Evolutionary conservation across 2,113 vertebrate genomes (phyloP), one percentile per base, ranked within the genome.

Genomic region (Ellobius talpinus): DNA sequence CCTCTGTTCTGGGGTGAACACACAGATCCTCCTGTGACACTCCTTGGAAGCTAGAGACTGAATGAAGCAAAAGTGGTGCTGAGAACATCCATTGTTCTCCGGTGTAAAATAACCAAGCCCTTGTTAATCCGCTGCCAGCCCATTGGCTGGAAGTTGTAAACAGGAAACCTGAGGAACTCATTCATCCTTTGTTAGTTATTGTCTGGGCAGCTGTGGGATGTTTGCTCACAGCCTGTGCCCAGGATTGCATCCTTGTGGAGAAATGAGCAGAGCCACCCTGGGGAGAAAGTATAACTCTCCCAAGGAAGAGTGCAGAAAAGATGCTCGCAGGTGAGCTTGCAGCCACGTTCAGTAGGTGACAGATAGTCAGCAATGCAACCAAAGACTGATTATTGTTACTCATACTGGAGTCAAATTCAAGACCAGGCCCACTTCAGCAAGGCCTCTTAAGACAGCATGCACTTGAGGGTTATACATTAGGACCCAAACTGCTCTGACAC

Each of bases 51-150:
- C 94, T 93, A 94, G 92, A 91, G 95, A 94, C 70, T 70, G 97
- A 86, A 96, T 85, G 97, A 98, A 96, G 85, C 92, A 89, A 68
- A 97, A 90, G 92, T 82, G 24, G 45, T 78, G 94, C 92, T 98
- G 96, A 97, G 93, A 98, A 95, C 91, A 61, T 45, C 91, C 96
- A 94, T 96, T 96, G 97, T 96, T 98, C 97, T 97, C 95, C 19
- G n/a, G 79, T 45, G 93, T 96, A 88, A 98, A 98, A 96, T 97
- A 98, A 97, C 95, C 85, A 68, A 79, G 79, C 68, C 82, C 65
- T 86, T 66, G 82, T 89, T 94, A 93, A 93, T 84, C 92, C 96
- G 90, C 92, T 55, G 29, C 97, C 87, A 84, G 88, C 96, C 92
- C 93, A 61, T 47, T 96, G 95, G 89, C 91, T 8, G 70, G 85